Base-by-base conservation (phyloP, 2,797 vertebrate genomes). In the Ptychobarbus kaznakovi region DNA sequence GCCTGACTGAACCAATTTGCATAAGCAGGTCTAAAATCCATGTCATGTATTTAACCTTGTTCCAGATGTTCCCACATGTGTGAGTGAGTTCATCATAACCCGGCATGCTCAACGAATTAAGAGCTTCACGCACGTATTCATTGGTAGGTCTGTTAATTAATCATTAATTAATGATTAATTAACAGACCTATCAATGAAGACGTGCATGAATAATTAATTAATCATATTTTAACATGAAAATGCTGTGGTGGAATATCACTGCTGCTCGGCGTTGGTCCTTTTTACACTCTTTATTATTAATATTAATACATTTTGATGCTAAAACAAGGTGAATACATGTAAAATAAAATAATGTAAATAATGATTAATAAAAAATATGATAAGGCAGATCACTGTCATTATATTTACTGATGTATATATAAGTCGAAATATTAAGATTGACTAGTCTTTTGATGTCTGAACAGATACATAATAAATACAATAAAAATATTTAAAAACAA, bases 51-150 rank as follows among this genome's bases (percentile, higher is more conserved):
- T 88, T 79, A 69, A 84, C 91, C 90, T 82, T 92, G 90, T 91
- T 81, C 90, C 87, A 95, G 92, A 93, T 87, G 92, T 93, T 95
- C 92, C 93, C 94, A 95, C 92, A 95, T 96, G 93, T 95, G 88
- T 76, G 87, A 80, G 83, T 32, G 51, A 77, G 65, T 46, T 83
- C 70, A 40, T 74, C 69, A 56, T 12, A 13, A 58, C 49, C 46
- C 46, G 3, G 2, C 76, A 65, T 10, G 38, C 15, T 18, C 6
- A 32, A 32, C 32, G 2, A 12, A 51, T 25, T 0, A 10, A 2
- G 12, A 25, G 18, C 38, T 8, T 28, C 7, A 2, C 13, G 32
- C 32, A 32, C 56, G 3, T 53, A 7, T 22, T 61, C 38, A 40
- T 4, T 42, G 4, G 2, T 20, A 0, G 3, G 1, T 35, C 4